Evolutionary conservation across 2,113 vertebrate genomes (phyloP), one percentile per base, ranked within the genome.

Genomic region (Numenius arquata): DNA sequence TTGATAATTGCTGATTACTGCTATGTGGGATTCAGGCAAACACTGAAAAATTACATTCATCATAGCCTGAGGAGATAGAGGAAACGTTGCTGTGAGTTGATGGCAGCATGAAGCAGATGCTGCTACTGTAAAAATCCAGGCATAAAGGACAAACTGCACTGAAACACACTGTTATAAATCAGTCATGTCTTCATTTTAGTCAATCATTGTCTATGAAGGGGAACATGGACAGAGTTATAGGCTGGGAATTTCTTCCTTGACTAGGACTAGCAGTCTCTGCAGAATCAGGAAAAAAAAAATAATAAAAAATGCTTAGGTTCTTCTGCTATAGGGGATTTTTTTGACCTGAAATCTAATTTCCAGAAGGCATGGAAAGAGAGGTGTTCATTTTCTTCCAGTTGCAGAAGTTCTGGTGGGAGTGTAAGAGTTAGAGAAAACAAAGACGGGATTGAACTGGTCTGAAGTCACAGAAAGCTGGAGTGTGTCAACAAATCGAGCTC

Each of bases 1-100:
- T 73, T 82, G 78, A 59, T 96, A 90, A 96, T 93, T 95, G 72
- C 85, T 96, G 82, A 91, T 95, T 95, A 88, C 82, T 96, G 71
- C 88, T 83, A 71, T 80, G 72, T 73, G 67, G 55, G 55, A 90
- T 88, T 95, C 75, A 93, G 75, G 85, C 72, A 96, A 96, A 93
- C 93, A 93, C 0, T 94, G 68, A 52, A 73, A 95, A 94, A 84
- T 82, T 91, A 36, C 68, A 76, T 85, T 85, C 58, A 82, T 96
- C 77, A 63, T 40, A 80, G 75, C 85, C 48, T 77, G 68, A 94
- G 93, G 76, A 94, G 85, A 67, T 38, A 63, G 72, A 63, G 88
- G 73, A 90, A 93, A 73, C 68, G 73, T 85, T 4, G 5, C 71
- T 85, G 58, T 55, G 87, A 73, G 75, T 61, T 85, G 82, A 85